Base-by-base conservation (phyloP, 2,113 vertebrate species). In the Bos javanicus region DNA sequence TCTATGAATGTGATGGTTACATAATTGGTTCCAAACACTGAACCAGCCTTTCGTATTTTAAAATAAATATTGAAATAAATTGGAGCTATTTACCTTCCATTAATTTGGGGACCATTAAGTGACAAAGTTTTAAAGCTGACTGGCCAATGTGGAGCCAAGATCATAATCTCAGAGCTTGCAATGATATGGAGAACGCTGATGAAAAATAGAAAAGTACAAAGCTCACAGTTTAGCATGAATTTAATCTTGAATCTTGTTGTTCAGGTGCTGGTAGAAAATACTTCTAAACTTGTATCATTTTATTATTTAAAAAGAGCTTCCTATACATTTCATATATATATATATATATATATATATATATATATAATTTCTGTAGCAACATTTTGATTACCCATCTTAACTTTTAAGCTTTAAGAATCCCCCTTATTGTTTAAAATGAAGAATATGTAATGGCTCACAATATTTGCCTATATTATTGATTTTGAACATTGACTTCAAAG, bases 401-500 rank as follows among this genome's bases (percentile, higher is more conserved):
- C 62, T 13, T 39, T 33, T 43, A 15, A 82, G 54, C 60, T 48
- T 52, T 67, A 19, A 74, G 14, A 67, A 43, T 43, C 8, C 46
- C n/a, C n/a, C 25, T 43, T 54, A 39, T 19, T 71, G 25, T 93
- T 86, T 78, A 83, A 85, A 62, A 59, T 23, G 89, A 92, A 78
- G 25, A 78, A 3, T 62, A 54, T 57, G n/a, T 30, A 25, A 52
- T 60, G 62, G 52, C 59, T 84, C 74, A 59, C 17, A 15, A 11
- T 28, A 57, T 59, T 54, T 91, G 92, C 82, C 21, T 36, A 83
- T 14, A 13, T 64, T 76, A 59, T 10, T 93, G 59, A 91, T 59
- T 88, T 83, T 80, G 46, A 67, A 91, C 76, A 56, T 82, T 54
- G 43, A 92, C 81, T 96, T 97, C 90, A 93, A 96, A 83, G 87